Percentiles rank a stretch among this genome's conserved stretches.
Conservation (phyloP, 2,888 invertebrate genomes). For the Drosophila neonasuta region DNA sequence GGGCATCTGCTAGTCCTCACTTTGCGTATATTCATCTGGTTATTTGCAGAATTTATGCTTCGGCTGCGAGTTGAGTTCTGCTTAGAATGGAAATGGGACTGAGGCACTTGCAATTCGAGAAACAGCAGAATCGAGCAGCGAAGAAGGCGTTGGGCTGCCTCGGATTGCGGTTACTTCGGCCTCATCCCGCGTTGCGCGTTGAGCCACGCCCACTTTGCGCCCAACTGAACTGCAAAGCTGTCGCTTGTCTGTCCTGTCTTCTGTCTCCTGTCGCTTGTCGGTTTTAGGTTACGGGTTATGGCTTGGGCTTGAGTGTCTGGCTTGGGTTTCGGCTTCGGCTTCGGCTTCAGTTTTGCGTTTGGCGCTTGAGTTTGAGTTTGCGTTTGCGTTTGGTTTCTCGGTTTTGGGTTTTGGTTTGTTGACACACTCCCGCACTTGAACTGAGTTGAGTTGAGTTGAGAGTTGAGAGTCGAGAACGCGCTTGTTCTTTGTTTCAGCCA, state of each 20-base stretch:
- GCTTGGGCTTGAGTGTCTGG: conserved; percentile 19
- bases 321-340: conserved; percentile 18
- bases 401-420: conserved; percentile 54
- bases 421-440: conserved; percentile 42
- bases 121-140: conserved; percentile 12
- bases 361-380: conserved; percentile 6
- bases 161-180: conserved; percentile 23
- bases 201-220: neutral
- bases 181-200: neutral
- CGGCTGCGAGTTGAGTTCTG: conserved; percentile 2
- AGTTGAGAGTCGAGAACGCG: too few species aligned
- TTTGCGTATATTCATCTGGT: neutral
- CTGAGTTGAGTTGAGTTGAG: neutral
- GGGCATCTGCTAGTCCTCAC: neutral
- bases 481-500: neutral
- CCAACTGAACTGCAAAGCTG: conserved; percentile 18
- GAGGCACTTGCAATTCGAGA: conserved; percentile 4
- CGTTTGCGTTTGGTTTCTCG: neutral
- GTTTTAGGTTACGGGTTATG: conserved; percentile 33
- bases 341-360: neutral
- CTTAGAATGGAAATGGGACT: conserved; percentile 11
- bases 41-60: conserved; percentile 28
- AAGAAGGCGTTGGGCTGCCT: conserved; percentile 18
- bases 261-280: conserved; percentile 16
- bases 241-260: conserved; percentile 20